Conservation (phyloP, 1,140 invertebrate genomes). For the Philotrypesis tridentata region DNA sequence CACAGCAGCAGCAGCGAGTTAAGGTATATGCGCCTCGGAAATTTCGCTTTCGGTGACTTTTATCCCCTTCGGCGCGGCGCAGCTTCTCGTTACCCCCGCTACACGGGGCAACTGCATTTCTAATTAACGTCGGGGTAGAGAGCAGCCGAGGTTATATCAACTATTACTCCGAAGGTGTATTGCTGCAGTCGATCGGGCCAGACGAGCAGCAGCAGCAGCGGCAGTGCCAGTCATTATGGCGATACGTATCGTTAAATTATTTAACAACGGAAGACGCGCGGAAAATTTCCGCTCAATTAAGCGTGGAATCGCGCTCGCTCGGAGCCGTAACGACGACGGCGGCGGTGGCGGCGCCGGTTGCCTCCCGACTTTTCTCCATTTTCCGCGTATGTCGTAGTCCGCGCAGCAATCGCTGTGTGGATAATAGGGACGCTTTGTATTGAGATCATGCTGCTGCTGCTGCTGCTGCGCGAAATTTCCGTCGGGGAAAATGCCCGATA, state of each 20-base stretch:
- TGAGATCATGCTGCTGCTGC: background rate
- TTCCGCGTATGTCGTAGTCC: background rate
- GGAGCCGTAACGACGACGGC: background rate
- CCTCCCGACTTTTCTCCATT: slow-evolving; percentile 9
- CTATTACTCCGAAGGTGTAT: background rate
- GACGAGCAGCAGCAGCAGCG: too few relatives aligned
- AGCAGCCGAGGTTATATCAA: background rate
- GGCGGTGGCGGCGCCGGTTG: too few relatives aligned
- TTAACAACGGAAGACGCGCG: slow-evolving; percentile 11
- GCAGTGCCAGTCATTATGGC: background rate
- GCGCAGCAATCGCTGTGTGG: background rate
- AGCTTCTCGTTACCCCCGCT: background rate
- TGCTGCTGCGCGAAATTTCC: background rate
- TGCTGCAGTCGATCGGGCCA: background rate
- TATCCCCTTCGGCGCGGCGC: too few relatives aligned
- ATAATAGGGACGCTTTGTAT: background rate
- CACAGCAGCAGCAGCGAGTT: background rate
- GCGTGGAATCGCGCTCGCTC: background rate
- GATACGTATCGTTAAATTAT: slow-evolving; percentile 27
- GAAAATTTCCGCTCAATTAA: slow-evolving; percentile 25
- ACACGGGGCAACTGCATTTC: background rate
- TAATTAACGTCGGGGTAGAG: slow-evolving; percentile 37
- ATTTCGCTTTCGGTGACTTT: background rate
- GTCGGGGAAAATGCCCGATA: background rate
- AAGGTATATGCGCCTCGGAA: background rate